These are phyloP conservation scores for Colletes gigas DNA, from an alignment of 1,140 invertebrate species.

Conservation along the genomic window DNA sequence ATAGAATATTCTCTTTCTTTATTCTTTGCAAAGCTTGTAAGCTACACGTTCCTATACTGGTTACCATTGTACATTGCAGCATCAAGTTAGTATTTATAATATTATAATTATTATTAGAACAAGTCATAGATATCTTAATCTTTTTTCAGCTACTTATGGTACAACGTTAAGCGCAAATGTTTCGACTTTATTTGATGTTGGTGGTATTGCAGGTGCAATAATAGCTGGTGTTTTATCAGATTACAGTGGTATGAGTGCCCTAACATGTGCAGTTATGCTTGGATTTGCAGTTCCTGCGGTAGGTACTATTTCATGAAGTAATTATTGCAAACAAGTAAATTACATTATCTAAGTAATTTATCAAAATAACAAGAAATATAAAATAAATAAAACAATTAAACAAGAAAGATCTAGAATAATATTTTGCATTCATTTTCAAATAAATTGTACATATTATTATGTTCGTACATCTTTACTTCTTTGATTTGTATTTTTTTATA, in stretches of 20 bases:
- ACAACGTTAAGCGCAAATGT: conserved; percentile 90
- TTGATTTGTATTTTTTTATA: conserved; percentile 7
- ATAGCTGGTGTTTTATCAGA: conserved; percentile 93
- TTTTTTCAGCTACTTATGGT: conserved; percentile 85
- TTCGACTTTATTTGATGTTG: conserved; percentile 95
- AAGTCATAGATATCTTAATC: background rate
- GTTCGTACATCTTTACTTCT: conserved; percentile 5
- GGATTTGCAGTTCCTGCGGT: conserved; percentile 91
- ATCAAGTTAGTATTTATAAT: conserved; percentile 86
- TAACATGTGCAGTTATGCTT: conserved; percentile 92
- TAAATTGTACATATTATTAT: background rate
- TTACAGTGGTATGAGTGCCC: conserved; percentile 90
- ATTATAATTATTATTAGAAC: conserved; percentile 8
- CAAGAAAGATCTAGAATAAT: no score
- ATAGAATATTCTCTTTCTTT: conserved; percentile 96
- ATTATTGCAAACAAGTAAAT: background rate
- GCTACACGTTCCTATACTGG: conserved; percentile 99
- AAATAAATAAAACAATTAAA: background rate
- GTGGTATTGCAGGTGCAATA: conserved; percentile 94
- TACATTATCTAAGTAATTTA: background rate
- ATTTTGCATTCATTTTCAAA: no score
- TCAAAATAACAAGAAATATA: background rate
- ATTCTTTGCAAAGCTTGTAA: conserved; percentile 98
- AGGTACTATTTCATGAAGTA: conserved; percentile 31
- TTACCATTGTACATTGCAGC: conserved; percentile 93